These are phyloP conservation scores for Lasioglossum vierecki DNA, from an alignment of 2,888 invertebrate genomes.

Conservation along the genomic window DNA sequence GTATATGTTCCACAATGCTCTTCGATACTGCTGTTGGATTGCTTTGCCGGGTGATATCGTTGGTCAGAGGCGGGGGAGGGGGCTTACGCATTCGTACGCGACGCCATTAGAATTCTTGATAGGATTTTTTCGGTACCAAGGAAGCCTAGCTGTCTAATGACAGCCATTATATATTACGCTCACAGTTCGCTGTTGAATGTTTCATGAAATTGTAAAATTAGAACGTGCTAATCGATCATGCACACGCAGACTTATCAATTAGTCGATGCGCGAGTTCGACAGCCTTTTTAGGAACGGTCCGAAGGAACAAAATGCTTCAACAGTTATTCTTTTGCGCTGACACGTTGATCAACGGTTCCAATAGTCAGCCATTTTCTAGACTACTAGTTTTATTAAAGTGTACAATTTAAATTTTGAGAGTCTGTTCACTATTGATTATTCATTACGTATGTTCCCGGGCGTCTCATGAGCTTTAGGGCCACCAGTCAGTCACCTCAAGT, in stretches of 20 bases:
- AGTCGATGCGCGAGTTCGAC: background rate
- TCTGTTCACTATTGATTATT: background rate
- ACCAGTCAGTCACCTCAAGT: background rate
- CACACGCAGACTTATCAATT: background rate
- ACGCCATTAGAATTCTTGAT: conserved; percentile 57
- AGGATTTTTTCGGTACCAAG: conserved; percentile 38
- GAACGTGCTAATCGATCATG: background rate
- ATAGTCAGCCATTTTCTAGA: background rate
- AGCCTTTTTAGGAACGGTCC: background rate
- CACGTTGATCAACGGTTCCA: background rate
- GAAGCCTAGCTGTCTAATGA: conserved; percentile 33
- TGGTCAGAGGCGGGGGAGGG: background rate
- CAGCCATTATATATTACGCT: background rate
- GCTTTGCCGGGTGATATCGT: conserved; percentile 40
- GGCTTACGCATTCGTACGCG: conserved; percentile 9
- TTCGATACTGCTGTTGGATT: conserved; percentile 41
- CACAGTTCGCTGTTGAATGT: background rate
- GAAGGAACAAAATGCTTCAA: background rate
- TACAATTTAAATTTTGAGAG: background rate
- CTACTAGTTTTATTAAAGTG: background rate
- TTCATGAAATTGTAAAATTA: background rate
- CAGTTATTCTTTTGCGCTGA: background rate
- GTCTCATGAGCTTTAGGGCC: background rate
- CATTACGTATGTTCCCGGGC: no score
- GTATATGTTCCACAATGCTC: conserved; percentile 63